These are phyloP conservation scores for Hydrozoanthus gracilis DNA, from an alignment of 92 coral and sea anemone genomes.

Conservation along the genomic window DNA sequence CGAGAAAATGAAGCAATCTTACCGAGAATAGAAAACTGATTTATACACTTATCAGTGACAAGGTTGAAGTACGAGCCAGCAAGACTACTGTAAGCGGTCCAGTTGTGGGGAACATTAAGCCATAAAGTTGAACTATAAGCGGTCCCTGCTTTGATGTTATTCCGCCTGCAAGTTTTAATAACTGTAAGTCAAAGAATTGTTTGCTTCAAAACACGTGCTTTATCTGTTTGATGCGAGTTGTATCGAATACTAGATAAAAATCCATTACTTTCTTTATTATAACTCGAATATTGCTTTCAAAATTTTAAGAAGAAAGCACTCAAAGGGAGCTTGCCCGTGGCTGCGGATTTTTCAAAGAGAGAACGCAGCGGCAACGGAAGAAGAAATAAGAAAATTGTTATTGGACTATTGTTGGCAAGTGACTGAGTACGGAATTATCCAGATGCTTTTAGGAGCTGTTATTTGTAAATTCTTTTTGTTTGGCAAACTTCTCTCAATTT, in stretches of 20 bases:
- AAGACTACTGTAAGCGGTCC: constrained; percentile 19
- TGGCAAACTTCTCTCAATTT: constrained; percentile 36
- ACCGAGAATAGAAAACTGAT: neutral
- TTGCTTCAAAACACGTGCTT: constrained; percentile 28
- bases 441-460: constrained; percentile 43
- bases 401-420: constrained; percentile 23
- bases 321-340: constrained; percentile 22
- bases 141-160: constrained; percentile 28
- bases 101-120: neutral
- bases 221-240: neutral
- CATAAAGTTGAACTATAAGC: constrained; percentile 13
- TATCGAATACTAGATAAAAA: constrained; percentile 13
- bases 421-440: constrained; percentile 22
- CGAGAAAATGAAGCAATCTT: neutral
- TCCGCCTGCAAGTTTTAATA: constrained; percentile 39
- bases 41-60: neutral
- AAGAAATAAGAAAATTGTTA: constrained; percentile 18
- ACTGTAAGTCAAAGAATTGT: constrained; percentile 4
- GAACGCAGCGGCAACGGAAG: constrained; percentile 42
- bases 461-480: constrained; percentile 41
- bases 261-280: constrained; percentile 8
- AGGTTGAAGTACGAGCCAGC: constrained; percentile 39
- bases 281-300: constrained; percentile 1
- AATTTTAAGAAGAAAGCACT: neutral
- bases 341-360: constrained; percentile 43